phyloP scores from a whole-genome alignment of 2,888 invertebrate species.

The Epistrophe eligans region DNA sequence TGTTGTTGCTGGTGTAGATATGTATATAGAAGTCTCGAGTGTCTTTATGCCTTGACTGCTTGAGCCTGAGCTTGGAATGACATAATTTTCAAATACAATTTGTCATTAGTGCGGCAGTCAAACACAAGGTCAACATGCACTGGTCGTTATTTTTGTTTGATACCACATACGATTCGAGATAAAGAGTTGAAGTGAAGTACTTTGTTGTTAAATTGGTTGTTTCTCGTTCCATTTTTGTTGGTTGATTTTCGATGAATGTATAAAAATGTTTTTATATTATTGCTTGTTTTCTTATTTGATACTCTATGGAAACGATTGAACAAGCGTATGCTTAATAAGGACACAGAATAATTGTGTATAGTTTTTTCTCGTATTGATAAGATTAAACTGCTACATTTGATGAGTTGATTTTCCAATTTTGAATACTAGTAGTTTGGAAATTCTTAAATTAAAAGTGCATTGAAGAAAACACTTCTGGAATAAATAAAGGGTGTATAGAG shows the following conservation, averaged over 20 bases:
- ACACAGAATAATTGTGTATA: neutral
- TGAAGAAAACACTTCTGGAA: too few species aligned
- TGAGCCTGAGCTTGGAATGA: constrained; percentile 42
- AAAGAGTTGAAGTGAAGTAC: constrained; percentile 51
- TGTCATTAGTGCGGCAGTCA: constrained; percentile 50
- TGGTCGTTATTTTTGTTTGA: constrained; percentile 20
- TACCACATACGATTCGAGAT: constrained; percentile 30
- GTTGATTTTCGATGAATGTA: constrained; percentile 4
- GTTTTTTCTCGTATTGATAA: neutral
- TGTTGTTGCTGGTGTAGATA: constrained; percentile 24
- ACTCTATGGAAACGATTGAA: neutral
- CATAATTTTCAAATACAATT: constrained; percentile 71
- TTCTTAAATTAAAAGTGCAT: too few species aligned
- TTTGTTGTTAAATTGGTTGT: constrained; percentile 13
- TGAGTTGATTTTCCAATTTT: neutral
- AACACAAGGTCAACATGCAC: constrained; percentile 61
- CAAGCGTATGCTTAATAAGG: constrained; percentile 46
- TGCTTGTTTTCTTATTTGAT: neutral
- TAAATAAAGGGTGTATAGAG: too few species aligned
- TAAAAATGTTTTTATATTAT: constrained; percentile 12
- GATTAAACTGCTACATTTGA: neutral
- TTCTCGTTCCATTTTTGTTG: constrained; percentile 30
- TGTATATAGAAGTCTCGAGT: neutral
- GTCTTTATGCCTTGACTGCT: neutral
- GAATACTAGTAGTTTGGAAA: neutral